Evolutionary conservation across 2,797 vertebrate species (phyloP), one percentile per base, ranked within the genome.

Genomic region (Fistularia tabacaria): DNA sequence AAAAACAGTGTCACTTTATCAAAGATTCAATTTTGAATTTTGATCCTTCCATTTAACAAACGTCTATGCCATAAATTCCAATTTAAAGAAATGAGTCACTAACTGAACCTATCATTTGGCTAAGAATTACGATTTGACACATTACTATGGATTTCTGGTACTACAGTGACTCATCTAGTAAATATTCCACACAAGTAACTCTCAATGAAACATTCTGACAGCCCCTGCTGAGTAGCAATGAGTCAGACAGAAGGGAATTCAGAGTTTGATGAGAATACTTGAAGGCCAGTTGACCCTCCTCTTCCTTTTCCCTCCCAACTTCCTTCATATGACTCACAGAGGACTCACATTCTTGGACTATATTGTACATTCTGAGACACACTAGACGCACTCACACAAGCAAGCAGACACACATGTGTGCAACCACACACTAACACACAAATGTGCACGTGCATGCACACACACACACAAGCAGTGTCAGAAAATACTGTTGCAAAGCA

Each of bases 151-250:
- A 51, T 11, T 58, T 67, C 47, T 38, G 47, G 52, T 60, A 43
- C 7, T 60, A 38, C 14, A 8, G 38, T 83, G 83, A 86, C 57
- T 86, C 75, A 82, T 63, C 10, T 7, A 38, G 55, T 37, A 40
- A 67, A 14, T 7, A 72, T 81, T 71, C 54, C 55, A 69, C 77
- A 46, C 13, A 36, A 61, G 8, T 51, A 53, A 65, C 44, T 45
- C 44, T 65, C 63, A 13, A 11, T 43, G 42, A 40, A 41, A n/a
- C 55, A 69, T 36, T 55, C 57, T 60, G 53, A 51, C 44, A 36
- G 10, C 44, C 69, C 71, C 52, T 66, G 79, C 82, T 85, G 83
- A 88, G 66, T 80, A 77, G 74, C 79, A 38, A 65, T 87, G 88
- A 88, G 62, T 88, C 85, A 88, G 46, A 54, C 59, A 1, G 13